Evolutionary conservation across 2,888 invertebrate genomes (phyloP).

Genomic region (Philopedon plagiatum): DNA sequence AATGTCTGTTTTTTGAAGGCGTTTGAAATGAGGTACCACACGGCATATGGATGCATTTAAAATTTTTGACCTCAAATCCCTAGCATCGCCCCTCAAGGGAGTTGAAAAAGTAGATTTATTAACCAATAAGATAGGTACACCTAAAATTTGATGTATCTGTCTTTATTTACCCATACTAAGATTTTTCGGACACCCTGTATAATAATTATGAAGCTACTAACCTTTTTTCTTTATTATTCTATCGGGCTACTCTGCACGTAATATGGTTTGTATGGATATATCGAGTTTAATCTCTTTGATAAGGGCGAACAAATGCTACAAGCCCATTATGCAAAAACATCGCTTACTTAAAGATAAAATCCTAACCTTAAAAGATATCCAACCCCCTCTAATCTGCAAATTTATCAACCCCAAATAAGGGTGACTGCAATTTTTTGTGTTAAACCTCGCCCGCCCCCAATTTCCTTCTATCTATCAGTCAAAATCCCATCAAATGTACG

Average conservation of each 20-base stretch:
- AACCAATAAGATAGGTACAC: no score
- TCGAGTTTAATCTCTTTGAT: neutral
- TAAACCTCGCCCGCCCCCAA: slow-evolving; percentile 36
- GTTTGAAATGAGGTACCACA: no score
- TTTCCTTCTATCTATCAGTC: slow-evolving; percentile 32
- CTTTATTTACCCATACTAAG: no score
- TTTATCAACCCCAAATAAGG: slow-evolving; percentile 39
- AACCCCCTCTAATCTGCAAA: slow-evolving; percentile 33
- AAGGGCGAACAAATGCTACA: slow-evolving; percentile 1
- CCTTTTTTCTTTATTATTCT: neutral
- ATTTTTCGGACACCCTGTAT: no score
- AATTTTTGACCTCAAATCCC: no score
- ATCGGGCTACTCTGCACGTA: neutral
- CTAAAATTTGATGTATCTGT: no score
- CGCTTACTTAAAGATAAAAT: slow-evolving; percentile 28
- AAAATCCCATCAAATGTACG: slow-evolving; percentile 28
- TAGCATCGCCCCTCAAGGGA: no score
- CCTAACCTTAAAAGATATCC: slow-evolving; percentile 12
- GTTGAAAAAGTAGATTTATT: no score
- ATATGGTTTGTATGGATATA: neutral
- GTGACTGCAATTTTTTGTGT: slow-evolving; percentile 36
- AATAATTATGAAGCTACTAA: neutral
- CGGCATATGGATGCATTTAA: no score
- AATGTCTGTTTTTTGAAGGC: no score
- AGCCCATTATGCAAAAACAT: slow-evolving; percentile 14